These are phyloP conservation scores for Picathartes gymnocephalus DNA, from an alignment of 2,113 vertebrate species.

Conservation along the genomic window DNA sequence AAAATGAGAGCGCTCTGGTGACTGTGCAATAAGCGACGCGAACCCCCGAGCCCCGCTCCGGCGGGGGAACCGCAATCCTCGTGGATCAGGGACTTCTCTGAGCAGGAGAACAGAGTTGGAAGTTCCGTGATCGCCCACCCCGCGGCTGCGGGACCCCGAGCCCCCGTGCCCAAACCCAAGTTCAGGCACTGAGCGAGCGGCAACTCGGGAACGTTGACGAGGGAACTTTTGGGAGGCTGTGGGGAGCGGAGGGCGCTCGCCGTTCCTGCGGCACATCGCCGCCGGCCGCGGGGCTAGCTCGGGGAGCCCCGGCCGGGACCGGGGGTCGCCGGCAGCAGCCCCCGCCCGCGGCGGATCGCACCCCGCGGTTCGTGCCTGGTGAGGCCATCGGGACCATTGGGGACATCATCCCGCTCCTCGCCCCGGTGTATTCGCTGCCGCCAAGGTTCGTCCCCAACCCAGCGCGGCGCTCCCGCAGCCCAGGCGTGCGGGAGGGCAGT, in stretches of 20 bases:
- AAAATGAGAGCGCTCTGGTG: neutral
- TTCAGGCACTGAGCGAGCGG: accelerated
- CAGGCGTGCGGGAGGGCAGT: neutral
- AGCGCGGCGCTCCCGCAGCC: neutral
- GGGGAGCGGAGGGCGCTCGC: neutral
- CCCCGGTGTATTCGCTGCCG: neutral
- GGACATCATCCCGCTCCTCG: neutral
- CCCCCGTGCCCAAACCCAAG: neutral
- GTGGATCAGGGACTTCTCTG: neutral
- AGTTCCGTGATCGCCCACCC: neutral
- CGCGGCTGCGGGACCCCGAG: neutral
- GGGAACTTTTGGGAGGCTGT: neutral
- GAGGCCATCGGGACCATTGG: neutral
- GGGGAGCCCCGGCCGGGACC: neutral
- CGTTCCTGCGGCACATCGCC: neutral
- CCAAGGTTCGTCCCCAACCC: neutral
- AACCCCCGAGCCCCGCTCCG: neutral
- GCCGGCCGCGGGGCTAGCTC: neutral
- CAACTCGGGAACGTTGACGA: neutral
- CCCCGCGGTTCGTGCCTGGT: neutral
- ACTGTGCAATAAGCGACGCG: neutral
- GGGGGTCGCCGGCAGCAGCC: neutral
- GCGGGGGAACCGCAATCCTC: neutral
- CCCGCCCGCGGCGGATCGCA: neutral
- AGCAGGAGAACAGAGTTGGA: neutral